Evolutionary conservation across 2,113 vertebrate genomes (phyloP).

Genomic region (Hippocampus abdominalis): DNA sequence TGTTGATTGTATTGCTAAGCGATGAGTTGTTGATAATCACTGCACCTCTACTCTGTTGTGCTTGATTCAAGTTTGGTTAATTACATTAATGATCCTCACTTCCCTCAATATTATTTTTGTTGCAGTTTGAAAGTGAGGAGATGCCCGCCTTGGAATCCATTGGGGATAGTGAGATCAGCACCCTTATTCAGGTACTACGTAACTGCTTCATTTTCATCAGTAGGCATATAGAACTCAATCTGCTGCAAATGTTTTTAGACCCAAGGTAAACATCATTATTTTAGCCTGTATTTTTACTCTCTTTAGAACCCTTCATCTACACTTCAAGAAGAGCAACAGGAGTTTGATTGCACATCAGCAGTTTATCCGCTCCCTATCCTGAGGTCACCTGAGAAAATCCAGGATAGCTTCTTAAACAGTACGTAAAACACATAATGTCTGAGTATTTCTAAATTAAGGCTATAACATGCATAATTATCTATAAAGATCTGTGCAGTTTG

Average conservation of each 20-base stretch:
- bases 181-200: conserved; percentile 27
- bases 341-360: neutral
- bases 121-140: conserved; percentile 29
- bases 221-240: neutral
- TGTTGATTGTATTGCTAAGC: too few species aligned
- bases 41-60: too few species aligned
- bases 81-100: neutral
- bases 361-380: neutral
- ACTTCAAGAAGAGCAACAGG: conserved; percentile 2
- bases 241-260: neutral
- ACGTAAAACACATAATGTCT: neutral
- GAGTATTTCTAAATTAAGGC: too few species aligned
- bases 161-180: conserved; percentile 12
- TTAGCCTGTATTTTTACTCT: neutral
- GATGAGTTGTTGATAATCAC: too few species aligned
- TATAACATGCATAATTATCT: neutral
- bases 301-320: neutral
- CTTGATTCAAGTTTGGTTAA: too few species aligned
- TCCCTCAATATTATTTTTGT: neutral
- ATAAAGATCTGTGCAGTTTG: neutral
- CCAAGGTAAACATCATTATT: neutral
- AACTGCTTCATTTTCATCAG: neutral
- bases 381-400: conserved; percentile 11
- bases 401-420: conserved; percentile 17
- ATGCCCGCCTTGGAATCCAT: conserved; percentile 64